Base-by-base conservation (phyloP, 2,113 vertebrate genomes). In the Tupaia chinensis region DNA sequence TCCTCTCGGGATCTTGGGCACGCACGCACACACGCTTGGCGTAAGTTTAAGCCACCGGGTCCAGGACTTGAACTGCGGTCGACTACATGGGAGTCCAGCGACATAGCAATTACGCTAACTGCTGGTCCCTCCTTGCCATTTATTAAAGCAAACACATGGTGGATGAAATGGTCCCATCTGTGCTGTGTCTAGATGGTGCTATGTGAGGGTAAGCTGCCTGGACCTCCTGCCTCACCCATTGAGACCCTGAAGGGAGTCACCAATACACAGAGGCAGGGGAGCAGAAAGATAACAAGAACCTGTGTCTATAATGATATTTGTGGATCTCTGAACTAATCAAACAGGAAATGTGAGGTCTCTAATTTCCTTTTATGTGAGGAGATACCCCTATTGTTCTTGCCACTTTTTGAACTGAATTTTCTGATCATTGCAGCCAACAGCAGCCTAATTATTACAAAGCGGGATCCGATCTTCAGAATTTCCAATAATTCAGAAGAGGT, bases 391-490 rank as follows among this genome's bases (percentile, higher is more conserved):
- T 95, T 93, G 29, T 63, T 84, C n/a, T 82, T 65, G 32, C 29
- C 44, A 68, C 20, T 56, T 91, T 73, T 63, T 44, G 44, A 32
- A 82, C 44, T 29, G 66, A 9, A 53, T 76, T 89, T 93, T 70
- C 80, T 95, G 74, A 80, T 79, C 61, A 66, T 14, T 78, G 44
- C 70, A 77, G 23, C 27, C 78, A 53, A 95, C 89, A 94, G 29
- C 29, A 72, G 81, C 73, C 32, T 95, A 65, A 93, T 92, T 77
- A 72, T 93, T 93, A 22, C 56, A 79, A 56, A 77, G 25, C 54
- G 9, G 32, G 68, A 79, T 63, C n/a, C 9, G 0, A 73, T 70
- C 74, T 91, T 86, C 58, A 79, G 65, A 85, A 86, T 96, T 92
- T 61, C 85, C 73, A 88, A 53, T 27, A 76, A 77, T 81, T 72